These are phyloP conservation scores for Mesocricetus auratus DNA, from an alignment of 2,113 vertebrate genomes.

Conservation along the genomic window DNA sequence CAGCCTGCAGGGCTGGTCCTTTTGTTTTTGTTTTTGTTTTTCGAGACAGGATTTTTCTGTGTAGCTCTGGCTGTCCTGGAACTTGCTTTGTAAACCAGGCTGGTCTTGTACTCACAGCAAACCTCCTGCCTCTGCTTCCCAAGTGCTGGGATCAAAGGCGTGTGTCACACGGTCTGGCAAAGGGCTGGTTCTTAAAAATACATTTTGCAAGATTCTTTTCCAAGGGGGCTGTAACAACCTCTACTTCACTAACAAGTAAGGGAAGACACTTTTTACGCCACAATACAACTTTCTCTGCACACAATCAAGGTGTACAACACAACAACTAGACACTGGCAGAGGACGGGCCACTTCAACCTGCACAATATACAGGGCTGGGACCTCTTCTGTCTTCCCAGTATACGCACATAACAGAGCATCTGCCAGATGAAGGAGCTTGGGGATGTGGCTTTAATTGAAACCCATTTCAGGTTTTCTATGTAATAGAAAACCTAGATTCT, in stretches of 20 bases:
- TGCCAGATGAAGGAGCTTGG: background rate
- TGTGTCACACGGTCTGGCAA: background rate
- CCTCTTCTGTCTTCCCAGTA: background rate
- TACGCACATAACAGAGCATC: background rate
- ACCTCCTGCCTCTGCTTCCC: background rate
- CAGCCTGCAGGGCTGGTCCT: background rate
- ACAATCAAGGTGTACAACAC: background rate
- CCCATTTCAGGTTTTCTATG: background rate
- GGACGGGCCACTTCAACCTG: background rate
- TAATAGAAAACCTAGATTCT: background rate
- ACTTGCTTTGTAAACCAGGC: background rate
- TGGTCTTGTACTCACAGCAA: background rate
- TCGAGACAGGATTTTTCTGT: background rate
- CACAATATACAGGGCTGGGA: background rate
- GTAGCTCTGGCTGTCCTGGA: background rate
- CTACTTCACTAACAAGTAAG: background rate
- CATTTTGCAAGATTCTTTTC: slow-evolving; percentile 8
- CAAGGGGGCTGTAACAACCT: background rate
- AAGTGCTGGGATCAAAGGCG: background rate
- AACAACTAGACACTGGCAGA: background rate
- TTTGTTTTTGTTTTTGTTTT: background rate
- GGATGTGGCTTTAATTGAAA: background rate
- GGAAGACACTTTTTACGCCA: background rate
- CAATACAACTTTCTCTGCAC: background rate
- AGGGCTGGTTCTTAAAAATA: background rate